These are phyloP conservation scores for Lagria hirta DNA, from an alignment of 2,888 invertebrate genomes.

Conservation along the genomic window DNA sequence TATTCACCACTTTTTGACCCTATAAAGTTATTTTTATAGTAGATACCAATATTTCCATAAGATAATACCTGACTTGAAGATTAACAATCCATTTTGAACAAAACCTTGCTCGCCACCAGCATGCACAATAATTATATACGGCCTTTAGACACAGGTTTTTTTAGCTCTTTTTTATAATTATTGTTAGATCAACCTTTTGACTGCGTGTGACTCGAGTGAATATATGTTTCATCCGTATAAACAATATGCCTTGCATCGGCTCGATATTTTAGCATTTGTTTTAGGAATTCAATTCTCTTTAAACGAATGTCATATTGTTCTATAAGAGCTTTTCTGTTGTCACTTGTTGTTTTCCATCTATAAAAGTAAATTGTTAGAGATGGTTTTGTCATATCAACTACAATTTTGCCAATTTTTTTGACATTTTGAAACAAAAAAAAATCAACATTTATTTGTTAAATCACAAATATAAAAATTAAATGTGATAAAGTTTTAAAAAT, in stretches of 20 bases:
- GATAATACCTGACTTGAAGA: slow-evolving; percentile 4
- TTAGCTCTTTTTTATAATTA: not conserved
- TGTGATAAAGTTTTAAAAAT: too few species aligned
- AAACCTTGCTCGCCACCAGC: slow-evolving; percentile 7
- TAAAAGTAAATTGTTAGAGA: too few species aligned
- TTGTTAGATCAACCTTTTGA: not conserved
- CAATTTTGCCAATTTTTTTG: too few species aligned
- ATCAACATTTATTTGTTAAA: too few species aligned
- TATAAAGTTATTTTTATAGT: too few species aligned
- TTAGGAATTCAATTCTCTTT: slow-evolving; percentile 6
- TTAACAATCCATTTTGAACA: not conserved
- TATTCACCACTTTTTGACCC: slow-evolving; percentile 1
- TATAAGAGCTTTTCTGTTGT: slow-evolving; percentile 2
- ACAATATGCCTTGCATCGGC: slow-evolving; percentile 5
- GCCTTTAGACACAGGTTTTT: slow-evolving; percentile 2
- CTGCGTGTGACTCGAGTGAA: slow-evolving; percentile 2
- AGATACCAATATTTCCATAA: too few species aligned
- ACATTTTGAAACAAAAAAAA: too few species aligned
- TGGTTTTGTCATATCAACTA: too few species aligned
- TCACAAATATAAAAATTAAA: too few species aligned
- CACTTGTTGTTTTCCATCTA: not conserved
- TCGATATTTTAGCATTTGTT: slow-evolving; percentile 5
- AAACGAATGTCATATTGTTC: slow-evolving; percentile 3
- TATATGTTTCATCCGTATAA: slow-evolving; percentile 5
- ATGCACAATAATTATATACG: slow-evolving; percentile 3